Evolutionary conservation across 2,113 vertebrate genomes (phyloP), one percentile per base, ranked within the genome.

Genomic region (Oncorhynchus gorbuscha): DNA sequence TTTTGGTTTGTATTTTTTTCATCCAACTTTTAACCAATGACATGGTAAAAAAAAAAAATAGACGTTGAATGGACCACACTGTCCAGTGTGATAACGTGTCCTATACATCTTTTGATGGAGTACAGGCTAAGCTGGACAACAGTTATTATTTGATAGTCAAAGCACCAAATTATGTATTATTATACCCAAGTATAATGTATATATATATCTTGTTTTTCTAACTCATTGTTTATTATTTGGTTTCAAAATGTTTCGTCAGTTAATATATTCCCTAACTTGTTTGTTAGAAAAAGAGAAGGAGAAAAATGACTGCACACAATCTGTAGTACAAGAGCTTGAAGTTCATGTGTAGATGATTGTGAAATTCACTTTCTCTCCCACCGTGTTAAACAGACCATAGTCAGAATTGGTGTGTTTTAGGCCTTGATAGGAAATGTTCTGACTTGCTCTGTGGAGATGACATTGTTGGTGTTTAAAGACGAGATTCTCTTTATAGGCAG

Each of bases 361-460:
- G 32, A 75, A 90, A 84, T 78, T 75, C 65, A 66, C 71, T 71
- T 75, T 61, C 55, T 74, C 65, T 76, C 68, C 48, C 16, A 71
- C 79, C 72, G 8, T 76, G 73, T 83, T 45, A 45, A 86, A 86
- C 84, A 85, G 81, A 80, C 81, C 83, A 71, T 84, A 77, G 81
- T 78, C 83, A 76, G 76, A 81, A 86, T 83, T 79, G 83, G 83
- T 83, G 77, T 81, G 24, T 84, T 84, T 79, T 71, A 75, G 58
- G 78, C 78, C 81, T 83, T 73, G 78, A 45, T 45, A 45, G 39
- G 39, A 71, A 70, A 77, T 80, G 75, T 82, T 76, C 74, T 61
- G 79, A 88, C 88, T 89, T 88, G 88, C 85, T 89, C 86, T 82
- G 79, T 92, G 89, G 83, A 82, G 84, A 72, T 83, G 78, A 88